These are phyloP conservation scores for Plebejus argus DNA, from an alignment of 2,888 invertebrate genomes.

Conservation along the genomic window DNA sequence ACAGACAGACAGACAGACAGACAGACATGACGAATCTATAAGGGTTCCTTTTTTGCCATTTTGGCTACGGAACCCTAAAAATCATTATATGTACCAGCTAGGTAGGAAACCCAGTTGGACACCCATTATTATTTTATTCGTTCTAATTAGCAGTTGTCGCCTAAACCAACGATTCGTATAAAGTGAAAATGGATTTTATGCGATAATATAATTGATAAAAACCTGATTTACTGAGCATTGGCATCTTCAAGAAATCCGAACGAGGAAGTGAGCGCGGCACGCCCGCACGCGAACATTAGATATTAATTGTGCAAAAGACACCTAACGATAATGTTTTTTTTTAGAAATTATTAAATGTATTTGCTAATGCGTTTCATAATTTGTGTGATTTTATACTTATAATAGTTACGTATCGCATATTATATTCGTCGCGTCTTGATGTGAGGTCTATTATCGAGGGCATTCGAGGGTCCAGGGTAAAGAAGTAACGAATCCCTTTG, in stretches of 20 bases:
- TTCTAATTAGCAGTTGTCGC: neutral
- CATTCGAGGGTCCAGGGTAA: too few species aligned
- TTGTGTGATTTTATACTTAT: neutral
- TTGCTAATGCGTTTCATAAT: slow-evolving; percentile 5
- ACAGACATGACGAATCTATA: too few species aligned
- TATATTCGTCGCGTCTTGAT: neutral
- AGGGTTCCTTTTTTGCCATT: too few species aligned
- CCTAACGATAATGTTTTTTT: slow-evolving; percentile 24
- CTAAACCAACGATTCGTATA: neutral
- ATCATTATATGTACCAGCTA: too few species aligned
- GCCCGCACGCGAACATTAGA: slow-evolving; percentile 42
- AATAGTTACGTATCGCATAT: neutral
- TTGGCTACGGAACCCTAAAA: too few species aligned
- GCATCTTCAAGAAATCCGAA: slow-evolving; percentile 46
- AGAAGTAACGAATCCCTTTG: too few species aligned
- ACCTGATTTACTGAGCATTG: slow-evolving; percentile 45
- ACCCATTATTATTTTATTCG: neutral
- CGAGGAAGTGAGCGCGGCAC: slow-evolving; percentile 52
- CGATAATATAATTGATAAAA: slow-evolving; percentile 38
- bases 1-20: too few species aligned
- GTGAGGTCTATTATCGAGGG: too few species aligned
- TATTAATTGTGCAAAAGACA: slow-evolving; percentile 29
- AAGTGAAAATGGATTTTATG: slow-evolving; percentile 27
- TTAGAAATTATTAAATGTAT: neutral
- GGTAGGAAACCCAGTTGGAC: too few species aligned